A percentile compares a stretch with the other conserved stretches of the same genome.
Evolutionary conservation across 2,113 vertebrate genomes (phyloP).

Genomic region (Tricholaema leucomelas): DNA sequence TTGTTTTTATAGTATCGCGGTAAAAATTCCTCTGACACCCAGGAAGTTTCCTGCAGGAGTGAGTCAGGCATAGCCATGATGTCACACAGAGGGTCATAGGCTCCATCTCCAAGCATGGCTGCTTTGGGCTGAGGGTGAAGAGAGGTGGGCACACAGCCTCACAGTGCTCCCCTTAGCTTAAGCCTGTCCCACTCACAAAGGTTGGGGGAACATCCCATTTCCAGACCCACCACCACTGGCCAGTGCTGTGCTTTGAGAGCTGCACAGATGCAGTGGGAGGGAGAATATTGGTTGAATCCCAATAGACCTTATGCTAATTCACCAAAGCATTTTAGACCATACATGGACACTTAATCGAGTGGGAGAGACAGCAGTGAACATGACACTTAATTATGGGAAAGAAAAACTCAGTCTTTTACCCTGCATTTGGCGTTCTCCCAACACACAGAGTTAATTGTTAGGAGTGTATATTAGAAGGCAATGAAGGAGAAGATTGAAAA

Average conservation of each 20-base stretch:
- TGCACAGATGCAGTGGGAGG: neutral
- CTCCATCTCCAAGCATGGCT: neutral
- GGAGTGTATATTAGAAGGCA: conserved; percentile 61
- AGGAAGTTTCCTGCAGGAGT: neutral
- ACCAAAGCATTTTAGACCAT: conserved; percentile 24
- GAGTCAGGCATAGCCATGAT: rapidly evolving
- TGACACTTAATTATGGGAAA: conserved; percentile 54
- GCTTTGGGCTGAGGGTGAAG: neutral
- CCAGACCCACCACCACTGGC: rapidly evolving
- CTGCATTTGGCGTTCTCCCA: conserved; percentile 49
- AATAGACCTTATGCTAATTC: conserved; percentile 14
- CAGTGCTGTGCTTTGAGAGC: neutral
- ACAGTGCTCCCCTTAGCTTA: rapidly evolving
- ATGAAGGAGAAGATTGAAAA: conserved; percentile 67
- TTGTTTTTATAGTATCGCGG: neutral
- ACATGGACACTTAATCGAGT: neutral
- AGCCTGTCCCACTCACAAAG: rapidly evolving
- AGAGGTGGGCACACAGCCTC: neutral
- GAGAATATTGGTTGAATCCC: neutral
- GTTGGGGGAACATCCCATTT: neutral
- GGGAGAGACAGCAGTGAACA: conserved; percentile 23
- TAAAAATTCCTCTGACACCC: neutral
- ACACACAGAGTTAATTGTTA: conserved; percentile 56
- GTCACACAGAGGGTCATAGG: rapidly evolving
- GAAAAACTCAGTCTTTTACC: conserved; percentile 55